Conservation (phyloP, 2,888 invertebrate species). For the Mactromeris polynyma region DNA sequence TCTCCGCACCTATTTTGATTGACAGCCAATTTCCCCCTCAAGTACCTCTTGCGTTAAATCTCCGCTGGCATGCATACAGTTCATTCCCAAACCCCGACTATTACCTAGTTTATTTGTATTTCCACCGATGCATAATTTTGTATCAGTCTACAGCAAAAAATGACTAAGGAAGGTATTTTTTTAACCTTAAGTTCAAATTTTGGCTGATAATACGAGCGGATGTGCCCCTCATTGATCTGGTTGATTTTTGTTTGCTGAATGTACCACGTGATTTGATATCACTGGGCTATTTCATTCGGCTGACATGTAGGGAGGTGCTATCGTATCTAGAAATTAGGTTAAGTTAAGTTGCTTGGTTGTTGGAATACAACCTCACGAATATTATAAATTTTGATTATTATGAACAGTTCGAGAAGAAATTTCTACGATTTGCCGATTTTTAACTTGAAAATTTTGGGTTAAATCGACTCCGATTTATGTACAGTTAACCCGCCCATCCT, state of each 20-base stretch:
- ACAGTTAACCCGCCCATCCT: conserved; percentile 32
- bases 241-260: conserved; percentile 63
- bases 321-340: conserved; percentile 25
- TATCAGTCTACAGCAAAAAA: background rate
- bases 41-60: conserved; percentile 23
- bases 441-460: background rate
- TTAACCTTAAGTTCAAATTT: conserved; percentile 10
- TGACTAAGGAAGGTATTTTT: background rate
- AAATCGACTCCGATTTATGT: background rate
- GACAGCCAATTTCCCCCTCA: conserved; percentile 29
- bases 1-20: conserved; percentile 41
- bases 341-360: background rate
- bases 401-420: background rate
- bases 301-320: conserved; percentile 46
- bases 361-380: background rate
- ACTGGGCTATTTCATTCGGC: conserved; percentile 23
- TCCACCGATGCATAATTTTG: background rate
- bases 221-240: conserved; percentile 70
- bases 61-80: background rate
- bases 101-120: conserved; percentile 4
- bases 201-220: conserved; percentile 52
- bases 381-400: background rate
- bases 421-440: background rate
- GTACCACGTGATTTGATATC: conserved; percentile 63
- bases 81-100: background rate